Base-by-base conservation (phyloP, 2,113 vertebrate species). In the Fregata magnificens region DNA sequence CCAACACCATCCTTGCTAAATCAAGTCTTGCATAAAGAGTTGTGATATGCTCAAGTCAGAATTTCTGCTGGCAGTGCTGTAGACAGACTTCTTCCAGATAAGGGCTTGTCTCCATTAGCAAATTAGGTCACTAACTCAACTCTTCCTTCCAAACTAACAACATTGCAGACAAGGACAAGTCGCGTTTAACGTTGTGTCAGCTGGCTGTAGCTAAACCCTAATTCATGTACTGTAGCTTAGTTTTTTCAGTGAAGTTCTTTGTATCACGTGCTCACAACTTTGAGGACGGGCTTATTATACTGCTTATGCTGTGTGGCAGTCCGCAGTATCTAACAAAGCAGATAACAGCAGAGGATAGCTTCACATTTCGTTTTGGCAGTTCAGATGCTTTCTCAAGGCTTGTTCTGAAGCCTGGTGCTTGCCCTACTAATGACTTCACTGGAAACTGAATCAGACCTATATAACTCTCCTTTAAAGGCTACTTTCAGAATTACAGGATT, bases 81-180 rank as follows among this genome's bases (percentile, higher is more conserved):
- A 63, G 85, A 40, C 67, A 78, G 88, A 34, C 55, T 92, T 92
- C 63, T 94, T 93, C 94, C 88, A 92, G 97, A 94, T 96, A 97
- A 96, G 85, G 92, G n/a, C 59, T 95, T 94, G 92, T 92, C 94
- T 95, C 65, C 42, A 47, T 97, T 94, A 93, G 85, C 63, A 94
- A 67, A 93, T 95, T 90, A 92, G 88, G 90, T 96, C 92, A 83
- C 72, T 77, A 83, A 92, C 80, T 86, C 3, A 7, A 24, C 67
- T 92, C 63, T 96, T 95, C 50, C 50, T 96, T 92, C 82, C 80
- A 90, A 86, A 77, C 58, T 45, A 74, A 83, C 38, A 52, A 20
- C 15, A 6, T 5, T 67, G 76, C 71, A 86, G 85, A 71, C 67
- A 59, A 66, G 79, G 86, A 74, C 32, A 22, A 59, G 79, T 88